Evolutionary conservation across 2,113 vertebrate genomes (phyloP).

Genomic region (Sinocyclocheilus grahami): DNA sequence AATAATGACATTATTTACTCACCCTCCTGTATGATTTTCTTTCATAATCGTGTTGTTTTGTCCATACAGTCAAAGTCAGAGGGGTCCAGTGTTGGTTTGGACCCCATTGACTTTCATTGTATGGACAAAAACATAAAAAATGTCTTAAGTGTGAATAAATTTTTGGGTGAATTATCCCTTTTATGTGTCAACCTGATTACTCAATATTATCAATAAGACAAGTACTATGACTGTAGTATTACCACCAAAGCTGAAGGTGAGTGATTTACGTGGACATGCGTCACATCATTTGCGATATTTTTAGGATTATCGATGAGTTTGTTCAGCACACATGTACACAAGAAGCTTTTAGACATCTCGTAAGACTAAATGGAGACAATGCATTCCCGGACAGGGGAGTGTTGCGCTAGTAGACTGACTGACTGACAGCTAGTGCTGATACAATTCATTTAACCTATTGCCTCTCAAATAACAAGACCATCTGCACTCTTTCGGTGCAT

Average conservation of each 20-base stretch:
- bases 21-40: not conserved
- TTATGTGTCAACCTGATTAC: not conserved
- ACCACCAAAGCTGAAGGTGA: not conserved
- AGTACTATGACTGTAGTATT: not conserved
- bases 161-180: not conserved
- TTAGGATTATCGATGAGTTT: slow-evolving; percentile 38
- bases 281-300: not conserved
- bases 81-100: not conserved
- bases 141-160: not conserved
- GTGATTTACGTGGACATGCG: not conserved
- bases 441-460: slow-evolving; percentile 51
- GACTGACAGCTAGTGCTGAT: slow-evolving; percentile 41
- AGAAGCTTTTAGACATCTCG: slow-evolving; percentile 25
- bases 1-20: not conserved
- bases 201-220: not conserved
- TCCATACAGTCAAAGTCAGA: not conserved
- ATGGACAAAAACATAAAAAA: not conserved
- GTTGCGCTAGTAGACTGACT: slow-evolving; percentile 25
- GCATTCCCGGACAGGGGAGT: slow-evolving; percentile 22
- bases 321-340: slow-evolving; percentile 8
- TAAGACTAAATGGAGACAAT: slow-evolving; percentile 28
- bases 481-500: slow-evolving; percentile 49
- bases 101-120: not conserved
- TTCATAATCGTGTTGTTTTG: not conserved
- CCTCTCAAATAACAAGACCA: slow-evolving; percentile 53